Evolutionary conservation across 2,888 invertebrate species (phyloP).

Genomic region (Blastobasis adustella): DNA sequence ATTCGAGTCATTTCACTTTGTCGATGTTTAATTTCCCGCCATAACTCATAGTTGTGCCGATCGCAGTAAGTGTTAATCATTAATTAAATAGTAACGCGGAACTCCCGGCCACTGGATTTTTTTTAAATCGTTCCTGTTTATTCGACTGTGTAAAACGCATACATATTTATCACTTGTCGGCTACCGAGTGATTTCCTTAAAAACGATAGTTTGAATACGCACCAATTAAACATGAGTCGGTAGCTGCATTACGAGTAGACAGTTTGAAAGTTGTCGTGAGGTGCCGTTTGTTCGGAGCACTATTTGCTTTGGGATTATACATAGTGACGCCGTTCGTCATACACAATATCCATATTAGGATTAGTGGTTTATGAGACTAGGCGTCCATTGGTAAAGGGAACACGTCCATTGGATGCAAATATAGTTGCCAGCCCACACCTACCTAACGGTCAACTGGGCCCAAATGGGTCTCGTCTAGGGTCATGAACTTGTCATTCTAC

Average conservation of each 20-base stretch:
- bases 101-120: slow-evolving; percentile 15
- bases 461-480: slow-evolving; percentile 44
- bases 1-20: slow-evolving; percentile 10
- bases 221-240: slow-evolving; percentile 24
- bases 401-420: slow-evolving; percentile 41
- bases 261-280: slow-evolving; percentile 30
- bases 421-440: slow-evolving; percentile 30
- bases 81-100: slow-evolving; percentile 25
- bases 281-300: slow-evolving; percentile 5
- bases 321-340: background rate
- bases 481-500: slow-evolving; percentile 41
- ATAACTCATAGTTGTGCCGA: slow-evolving; percentile 14
- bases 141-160: slow-evolving; percentile 22
- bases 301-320: background rate
- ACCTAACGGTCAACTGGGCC: slow-evolving; percentile 40
- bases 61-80: slow-evolving; percentile 20
- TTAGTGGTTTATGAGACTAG: background rate
- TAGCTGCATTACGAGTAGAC: slow-evolving; percentile 19
- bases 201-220: slow-evolving; percentile 23
- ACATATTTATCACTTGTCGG: slow-evolving; percentile 16
- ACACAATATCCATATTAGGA: background rate
- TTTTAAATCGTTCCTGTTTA: slow-evolving; percentile 21
- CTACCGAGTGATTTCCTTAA: slow-evolving; percentile 22
- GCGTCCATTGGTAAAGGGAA: slow-evolving; percentile 2
- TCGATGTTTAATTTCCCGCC: slow-evolving; percentile 8